Evolutionary conservation across 2,797 vertebrate genomes (phyloP), one percentile per base, ranked within the genome.

Genomic region (Poeciliopsis paucimaculata): DNA sequence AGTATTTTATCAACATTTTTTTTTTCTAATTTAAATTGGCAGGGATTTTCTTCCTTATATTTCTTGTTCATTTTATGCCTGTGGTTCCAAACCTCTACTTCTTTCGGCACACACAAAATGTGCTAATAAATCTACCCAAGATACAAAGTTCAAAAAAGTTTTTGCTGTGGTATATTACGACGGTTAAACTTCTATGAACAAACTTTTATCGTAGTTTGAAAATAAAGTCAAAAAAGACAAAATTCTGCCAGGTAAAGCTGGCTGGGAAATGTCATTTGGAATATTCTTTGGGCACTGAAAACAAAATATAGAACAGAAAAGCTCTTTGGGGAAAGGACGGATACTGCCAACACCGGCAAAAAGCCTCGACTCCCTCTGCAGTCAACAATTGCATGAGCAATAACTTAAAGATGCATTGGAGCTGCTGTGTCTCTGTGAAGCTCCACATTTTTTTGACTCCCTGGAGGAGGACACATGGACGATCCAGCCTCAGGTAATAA

Each of bases 401-500:
- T 75, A 79, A 92, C 86, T 70, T 83, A 55, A 88, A 83, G 86
- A 89, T 91, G 88, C 84, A 83, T 75, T 75, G 60, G 39, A 46
- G 88, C 88, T 91, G 87, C 91, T 83, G 80, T 78, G 75, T 87
- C 86, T 28, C 49, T 84, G 82, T 81, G 72, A 41, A 76, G 77
- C 55, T 36, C 68, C 55, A 26, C 77, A 82, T n/a, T 81, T 62
- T 71, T 53, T 75, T n/a, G 20, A 43, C 43, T 84, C 84, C 75
- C 81, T 0, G 1, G 73, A 31, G 82, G 84, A 76, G 49, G 49
- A 41, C 26, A 34, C 60, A 72, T 57, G 75, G 71, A 77, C 77
- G 82, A 88, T 81, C 83, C 75, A 60, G 80, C 72, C 76, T 75
- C 73, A 51, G 81, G 78, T 92, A 93, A 94, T 89, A 78, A 91